A percentile compares a stretch with the other conserved stretches of the same genome.
phyloP scores from a whole-genome alignment of 2,888 invertebrate genomes.

The Cordilura impudica region DNA sequence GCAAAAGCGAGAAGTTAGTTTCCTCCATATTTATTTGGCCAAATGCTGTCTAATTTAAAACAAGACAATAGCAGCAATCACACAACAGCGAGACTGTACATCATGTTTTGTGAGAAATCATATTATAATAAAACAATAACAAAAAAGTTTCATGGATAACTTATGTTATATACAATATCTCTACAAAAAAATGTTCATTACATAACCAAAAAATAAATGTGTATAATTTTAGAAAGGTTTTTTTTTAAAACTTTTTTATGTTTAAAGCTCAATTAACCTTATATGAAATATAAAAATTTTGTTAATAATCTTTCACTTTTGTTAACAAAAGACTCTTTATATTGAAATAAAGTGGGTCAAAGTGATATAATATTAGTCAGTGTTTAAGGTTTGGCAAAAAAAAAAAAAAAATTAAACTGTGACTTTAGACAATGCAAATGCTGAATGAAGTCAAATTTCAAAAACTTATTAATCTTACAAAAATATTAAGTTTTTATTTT shows the following conservation, averaged over 20 bases:
- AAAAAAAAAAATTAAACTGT: too few species aligned
- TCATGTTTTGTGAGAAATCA: not conserved
- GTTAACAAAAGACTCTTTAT: too few species aligned
- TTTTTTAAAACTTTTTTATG: not conserved
- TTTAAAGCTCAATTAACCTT: not conserved
- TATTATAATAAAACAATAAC: not conserved
- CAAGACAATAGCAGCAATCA: not conserved
- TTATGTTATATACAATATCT: not conserved
- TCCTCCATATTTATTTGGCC: not conserved
- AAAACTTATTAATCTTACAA: too few species aligned
- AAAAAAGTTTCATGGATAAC: slow-evolving; percentile 3
- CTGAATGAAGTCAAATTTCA: too few species aligned
- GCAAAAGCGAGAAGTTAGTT: too few species aligned
- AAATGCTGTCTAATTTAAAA: not conserved
- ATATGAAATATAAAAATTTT: not conserved
- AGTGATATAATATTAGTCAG: too few species aligned
- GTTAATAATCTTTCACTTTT: slow-evolving; percentile 21
- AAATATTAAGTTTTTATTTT: too few species aligned
- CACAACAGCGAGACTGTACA: not conserved
- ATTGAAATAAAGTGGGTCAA: too few species aligned
- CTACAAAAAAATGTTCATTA: not conserved
- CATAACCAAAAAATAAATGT: not conserved
- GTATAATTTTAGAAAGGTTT: slow-evolving; percentile 18
- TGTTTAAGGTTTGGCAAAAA: too few species aligned
- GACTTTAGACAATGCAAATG: too few species aligned